Conservation (phyloP, 2,113 vertebrate genomes). For the Anhinga anhinga region DNA sequence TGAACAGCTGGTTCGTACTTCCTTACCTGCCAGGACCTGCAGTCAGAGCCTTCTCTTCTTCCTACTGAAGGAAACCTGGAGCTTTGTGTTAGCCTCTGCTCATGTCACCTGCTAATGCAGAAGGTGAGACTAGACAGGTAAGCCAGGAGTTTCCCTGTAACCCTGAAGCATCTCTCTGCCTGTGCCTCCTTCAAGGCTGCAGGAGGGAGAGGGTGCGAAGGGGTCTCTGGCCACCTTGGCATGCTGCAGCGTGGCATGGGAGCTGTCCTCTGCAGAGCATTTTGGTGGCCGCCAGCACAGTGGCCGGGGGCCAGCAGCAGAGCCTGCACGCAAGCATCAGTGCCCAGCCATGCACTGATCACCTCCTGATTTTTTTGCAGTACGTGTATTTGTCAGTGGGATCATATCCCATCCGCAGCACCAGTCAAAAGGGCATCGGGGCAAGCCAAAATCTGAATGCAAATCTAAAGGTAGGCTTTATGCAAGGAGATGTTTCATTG, state of each 20-base stretch:
- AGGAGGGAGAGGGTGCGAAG: not conserved
- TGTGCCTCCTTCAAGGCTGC: not conserved
- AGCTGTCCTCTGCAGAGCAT: not conserved
- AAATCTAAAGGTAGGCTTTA: not conserved
- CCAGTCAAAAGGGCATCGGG: not conserved
- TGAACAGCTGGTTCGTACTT: not conserved
- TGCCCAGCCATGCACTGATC: not conserved
- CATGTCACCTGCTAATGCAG: not conserved
- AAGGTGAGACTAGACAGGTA: not conserved
- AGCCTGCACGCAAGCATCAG: not conserved
- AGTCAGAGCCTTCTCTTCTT: not conserved
- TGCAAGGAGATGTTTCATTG: not conserved
- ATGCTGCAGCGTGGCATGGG: not conserved
- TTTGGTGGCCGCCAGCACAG: not conserved
- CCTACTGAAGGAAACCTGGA: not conserved
- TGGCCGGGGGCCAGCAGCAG: not conserved
- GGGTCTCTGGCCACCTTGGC: not conserved
- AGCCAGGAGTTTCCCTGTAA: not conserved
- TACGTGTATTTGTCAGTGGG: not conserved
- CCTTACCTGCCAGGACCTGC: slow-evolving; percentile 5
- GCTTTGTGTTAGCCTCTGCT: not conserved
- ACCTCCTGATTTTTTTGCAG: not conserved
- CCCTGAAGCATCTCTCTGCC: not conserved
- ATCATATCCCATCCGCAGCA: not conserved
- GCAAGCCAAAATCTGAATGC: not conserved